Evolutionary conservation across 1,140 invertebrate species (phyloP).

Genomic region (Aphaenogaster ashmeadi): DNA sequence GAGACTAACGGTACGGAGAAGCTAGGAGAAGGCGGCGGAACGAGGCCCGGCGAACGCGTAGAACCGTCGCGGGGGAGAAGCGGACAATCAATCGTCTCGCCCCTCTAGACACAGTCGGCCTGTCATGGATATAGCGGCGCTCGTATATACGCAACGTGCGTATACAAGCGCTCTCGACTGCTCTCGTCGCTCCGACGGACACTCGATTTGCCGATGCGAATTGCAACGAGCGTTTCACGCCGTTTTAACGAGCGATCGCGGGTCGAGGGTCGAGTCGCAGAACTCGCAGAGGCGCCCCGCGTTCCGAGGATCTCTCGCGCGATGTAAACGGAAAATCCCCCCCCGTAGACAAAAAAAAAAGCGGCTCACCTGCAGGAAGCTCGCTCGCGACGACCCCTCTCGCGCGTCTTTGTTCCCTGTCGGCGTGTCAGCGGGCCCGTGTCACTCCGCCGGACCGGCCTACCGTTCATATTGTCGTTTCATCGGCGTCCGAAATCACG

Average conservation of each 20-base stretch:
- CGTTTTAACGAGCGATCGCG: too few species aligned
- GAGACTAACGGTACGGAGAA: not conserved
- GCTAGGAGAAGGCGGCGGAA: not conserved
- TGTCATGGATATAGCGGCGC: slow-evolving; percentile 6
- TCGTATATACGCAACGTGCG: not conserved
- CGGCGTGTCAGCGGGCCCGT: not conserved
- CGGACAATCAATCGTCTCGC: slow-evolving; percentile 39
- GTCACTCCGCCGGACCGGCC: not conserved
- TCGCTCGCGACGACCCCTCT: not conserved
- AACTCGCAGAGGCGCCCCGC: too few species aligned
- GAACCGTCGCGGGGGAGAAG: not conserved
- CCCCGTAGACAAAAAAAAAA: not conserved
- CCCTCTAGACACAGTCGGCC: not conserved
- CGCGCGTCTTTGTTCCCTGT: not conserved
- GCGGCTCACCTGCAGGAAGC: slow-evolving; percentile 17
- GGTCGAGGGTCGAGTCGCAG: too few species aligned
- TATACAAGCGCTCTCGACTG: too few species aligned
- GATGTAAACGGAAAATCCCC: not conserved
- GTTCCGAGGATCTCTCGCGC: not conserved
- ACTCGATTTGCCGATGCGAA: not conserved
- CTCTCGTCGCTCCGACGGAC: too few species aligned
- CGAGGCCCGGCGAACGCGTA: not conserved
- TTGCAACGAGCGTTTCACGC: too few species aligned
- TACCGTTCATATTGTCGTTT: slow-evolving; percentile 52
- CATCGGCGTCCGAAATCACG: slow-evolving; percentile 23